A percentile compares a stretch with the other conserved stretches of the same genome.
Conservation (phyloP, 2,113 vertebrate genomes). For the Haliaeetus leucogaster region DNA sequence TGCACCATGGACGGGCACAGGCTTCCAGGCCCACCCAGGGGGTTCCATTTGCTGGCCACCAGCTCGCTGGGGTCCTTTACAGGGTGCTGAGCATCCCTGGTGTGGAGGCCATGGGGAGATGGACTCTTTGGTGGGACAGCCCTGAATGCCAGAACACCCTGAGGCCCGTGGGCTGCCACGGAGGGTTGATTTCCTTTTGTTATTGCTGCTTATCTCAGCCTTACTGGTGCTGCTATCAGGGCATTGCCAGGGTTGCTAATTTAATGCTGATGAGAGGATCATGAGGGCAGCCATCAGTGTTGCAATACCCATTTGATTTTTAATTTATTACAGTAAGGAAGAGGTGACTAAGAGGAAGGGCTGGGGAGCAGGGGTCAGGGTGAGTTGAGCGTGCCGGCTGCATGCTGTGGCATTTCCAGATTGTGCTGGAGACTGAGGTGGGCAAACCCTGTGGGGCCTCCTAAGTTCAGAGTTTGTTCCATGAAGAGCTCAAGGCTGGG, state of each 20-base stretch:
- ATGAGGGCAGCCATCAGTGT: background rate
- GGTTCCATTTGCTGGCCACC: background rate
- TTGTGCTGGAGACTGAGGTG: background rate
- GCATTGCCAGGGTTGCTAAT: background rate
- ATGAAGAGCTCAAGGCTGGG: rapidly evolving
- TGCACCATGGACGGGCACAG: background rate
- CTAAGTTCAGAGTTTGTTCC: background rate
- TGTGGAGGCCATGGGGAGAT: background rate
- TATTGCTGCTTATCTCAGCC: slow-evolving; percentile 7
- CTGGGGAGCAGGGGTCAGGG: background rate
- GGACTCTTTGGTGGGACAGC: background rate
- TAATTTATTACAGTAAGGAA: slow-evolving; percentile 2
- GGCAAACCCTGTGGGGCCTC: background rate
- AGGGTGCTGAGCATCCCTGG: background rate
- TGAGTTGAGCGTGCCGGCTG: background rate
- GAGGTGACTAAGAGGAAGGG: slow-evolving; percentile 50
- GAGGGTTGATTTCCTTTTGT: background rate
- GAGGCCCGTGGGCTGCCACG: rapidly evolving
- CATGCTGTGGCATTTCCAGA: background rate
- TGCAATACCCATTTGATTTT: background rate
- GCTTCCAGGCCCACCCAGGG: background rate
- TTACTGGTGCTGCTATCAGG: background rate
- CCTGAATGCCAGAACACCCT: background rate
- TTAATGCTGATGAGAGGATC: slow-evolving; percentile 26
- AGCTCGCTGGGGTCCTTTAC: rapidly evolving